phyloP scores from a whole-genome alignment of 2,888 invertebrate species.

The Mactromeris polynyma region DNA sequence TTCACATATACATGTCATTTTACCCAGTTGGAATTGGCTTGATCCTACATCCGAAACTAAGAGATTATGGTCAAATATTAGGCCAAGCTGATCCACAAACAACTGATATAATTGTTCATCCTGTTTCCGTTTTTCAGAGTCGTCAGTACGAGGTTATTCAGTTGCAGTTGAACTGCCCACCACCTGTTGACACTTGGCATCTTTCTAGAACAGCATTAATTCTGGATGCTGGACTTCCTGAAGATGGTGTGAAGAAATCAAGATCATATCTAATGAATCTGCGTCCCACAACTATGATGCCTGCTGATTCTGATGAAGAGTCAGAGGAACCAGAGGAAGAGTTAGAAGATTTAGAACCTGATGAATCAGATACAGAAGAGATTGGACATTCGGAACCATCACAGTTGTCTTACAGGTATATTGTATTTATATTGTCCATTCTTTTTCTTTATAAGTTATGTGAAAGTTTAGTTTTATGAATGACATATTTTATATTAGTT shows the following conservation, averaged over 20 bases:
- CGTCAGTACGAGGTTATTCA: conserved; percentile 80
- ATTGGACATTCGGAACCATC: conserved; percentile 80
- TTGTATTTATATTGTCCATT: too few relatives aligned
- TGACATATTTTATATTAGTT: too few relatives aligned
- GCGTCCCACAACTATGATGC: conserved; percentile 71
- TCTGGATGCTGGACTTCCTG: conserved; percentile 83
- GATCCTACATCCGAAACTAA: too few relatives aligned
- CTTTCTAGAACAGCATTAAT: conserved; percentile 81
- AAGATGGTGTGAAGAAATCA: conserved; percentile 83
- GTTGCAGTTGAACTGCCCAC: conserved; percentile 79
- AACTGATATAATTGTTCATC: background rate
- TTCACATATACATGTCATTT: too few relatives aligned
- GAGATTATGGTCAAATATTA: background rate
- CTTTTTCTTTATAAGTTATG: too few relatives aligned
- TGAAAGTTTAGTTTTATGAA: too few relatives aligned
- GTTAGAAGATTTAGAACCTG: conserved; percentile 67
- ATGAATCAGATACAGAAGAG: conserved; percentile 67
- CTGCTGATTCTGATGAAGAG: conserved; percentile 70
- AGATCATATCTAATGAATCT: conserved; percentile 80
- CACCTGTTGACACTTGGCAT: conserved; percentile 80
- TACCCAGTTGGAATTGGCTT: too few relatives aligned
- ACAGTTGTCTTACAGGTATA: conserved; percentile 83
- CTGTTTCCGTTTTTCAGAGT: conserved; percentile 73
- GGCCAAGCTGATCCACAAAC: too few relatives aligned
- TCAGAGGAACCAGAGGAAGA: conserved; percentile 70